Percentiles rank a stretch among this genome's conserved stretches.
Conservation (phyloP, 2,888 invertebrate species). For the Ceramica pisi region DNA sequence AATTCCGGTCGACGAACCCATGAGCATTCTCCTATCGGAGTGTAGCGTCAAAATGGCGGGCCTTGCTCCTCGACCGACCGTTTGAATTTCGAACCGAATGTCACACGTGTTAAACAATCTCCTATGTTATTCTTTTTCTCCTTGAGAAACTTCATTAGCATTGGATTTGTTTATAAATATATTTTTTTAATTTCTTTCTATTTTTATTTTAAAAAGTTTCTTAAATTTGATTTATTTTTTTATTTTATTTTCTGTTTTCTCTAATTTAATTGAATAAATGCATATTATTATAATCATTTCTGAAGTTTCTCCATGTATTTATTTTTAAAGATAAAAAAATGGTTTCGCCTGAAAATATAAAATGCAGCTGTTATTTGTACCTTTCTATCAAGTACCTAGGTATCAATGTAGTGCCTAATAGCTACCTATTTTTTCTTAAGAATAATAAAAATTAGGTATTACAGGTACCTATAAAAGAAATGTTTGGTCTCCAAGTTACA, state of each 20-base stretch:
- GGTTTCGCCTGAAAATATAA: background rate
- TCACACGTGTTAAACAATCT: slow-evolving; percentile 46
- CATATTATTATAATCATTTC: slow-evolving; percentile 6
- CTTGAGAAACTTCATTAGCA: slow-evolving; percentile 52
- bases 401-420: no score
- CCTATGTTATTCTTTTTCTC: slow-evolving; percentile 24
- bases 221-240: slow-evolving; percentile 19
- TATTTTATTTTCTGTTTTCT: slow-evolving; percentile 31
- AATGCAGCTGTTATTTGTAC: background rate
- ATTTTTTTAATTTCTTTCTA: slow-evolving; percentile 1
- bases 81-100: slow-evolving; percentile 51
- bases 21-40: slow-evolving; percentile 80
- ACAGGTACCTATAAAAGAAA: no score
- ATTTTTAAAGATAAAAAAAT: background rate
- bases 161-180: slow-evolving; percentile 21
- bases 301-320: slow-evolving; percentile 20
- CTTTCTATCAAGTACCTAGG: no score
- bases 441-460: no score
- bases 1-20: slow-evolving; percentile 82
- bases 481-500: no score
- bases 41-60: slow-evolving; percentile 65
- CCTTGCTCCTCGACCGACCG: slow-evolving; percentile 55
- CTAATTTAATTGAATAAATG: slow-evolving; percentile 34
- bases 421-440: no score
- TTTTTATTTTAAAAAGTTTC: background rate